phyloP scores from a whole-genome alignment of 2,113 vertebrate species.

The Blennius ocellaris region DNA sequence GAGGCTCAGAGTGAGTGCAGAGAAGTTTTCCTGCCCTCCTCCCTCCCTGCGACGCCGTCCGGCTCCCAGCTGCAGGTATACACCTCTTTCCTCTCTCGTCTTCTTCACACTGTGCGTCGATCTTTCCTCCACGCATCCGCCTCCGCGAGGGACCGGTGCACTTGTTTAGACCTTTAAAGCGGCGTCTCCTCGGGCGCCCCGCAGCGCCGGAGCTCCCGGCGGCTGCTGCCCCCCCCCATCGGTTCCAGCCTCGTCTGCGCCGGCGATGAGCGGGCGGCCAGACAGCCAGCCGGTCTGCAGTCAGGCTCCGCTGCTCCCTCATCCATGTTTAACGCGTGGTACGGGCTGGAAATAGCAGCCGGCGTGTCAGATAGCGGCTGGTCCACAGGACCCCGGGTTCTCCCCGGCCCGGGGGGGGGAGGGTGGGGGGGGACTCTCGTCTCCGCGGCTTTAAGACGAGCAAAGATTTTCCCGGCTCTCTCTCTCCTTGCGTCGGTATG shows the following conservation, averaged over 20 bases:
- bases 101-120: slow-evolving; percentile 31
- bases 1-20: slow-evolving; percentile 79
- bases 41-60: slow-evolving; percentile 20
- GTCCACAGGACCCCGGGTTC: slow-evolving; percentile 32
- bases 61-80: slow-evolving; percentile 58
- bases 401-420: no score
- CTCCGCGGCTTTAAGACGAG: slow-evolving; percentile 43
- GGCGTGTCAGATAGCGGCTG: slow-evolving; percentile 65
- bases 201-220: slow-evolving; percentile 55
- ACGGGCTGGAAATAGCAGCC: slow-evolving; percentile 77
- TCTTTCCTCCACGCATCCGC: slow-evolving; percentile 12
- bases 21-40: slow-evolving; percentile 75
- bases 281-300: slow-evolving; percentile 64
- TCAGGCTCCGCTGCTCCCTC: slow-evolving; percentile 68
- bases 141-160: slow-evolving; percentile 10
- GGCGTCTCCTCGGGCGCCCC: slow-evolving; percentile 43
- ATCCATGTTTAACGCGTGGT: slow-evolving; percentile 79
- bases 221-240: slow-evolving; percentile 58
- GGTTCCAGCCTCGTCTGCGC: slow-evolving; percentile 71
- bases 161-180: slow-evolving; percentile 60
- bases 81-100: slow-evolving; percentile 32
- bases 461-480: slow-evolving; percentile 14
- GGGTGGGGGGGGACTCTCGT: slow-evolving; percentile 50
- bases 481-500: slow-evolving; percentile 21
- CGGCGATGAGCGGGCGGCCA: slow-evolving; percentile 64